Evolutionary conservation across 2,797 vertebrate species (phyloP).

Genomic region (Silurus aristotelis): DNA sequence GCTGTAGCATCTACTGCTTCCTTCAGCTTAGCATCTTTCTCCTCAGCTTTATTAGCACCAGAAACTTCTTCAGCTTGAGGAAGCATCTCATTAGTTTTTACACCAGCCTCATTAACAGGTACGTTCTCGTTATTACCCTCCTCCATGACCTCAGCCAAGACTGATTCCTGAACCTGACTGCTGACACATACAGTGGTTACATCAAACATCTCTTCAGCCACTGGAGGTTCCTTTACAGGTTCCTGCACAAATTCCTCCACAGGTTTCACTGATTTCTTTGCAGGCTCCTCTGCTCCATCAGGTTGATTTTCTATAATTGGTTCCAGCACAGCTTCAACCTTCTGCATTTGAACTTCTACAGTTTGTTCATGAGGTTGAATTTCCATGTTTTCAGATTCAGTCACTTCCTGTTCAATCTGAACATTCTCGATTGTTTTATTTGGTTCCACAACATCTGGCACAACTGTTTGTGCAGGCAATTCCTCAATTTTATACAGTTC

Average conservation of each 20-base stretch:
- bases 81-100: not conserved
- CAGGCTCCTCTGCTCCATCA: not conserved
- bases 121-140: conserved; percentile 10
- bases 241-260: not conserved
- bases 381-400: not conserved
- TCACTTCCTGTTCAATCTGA: not conserved
- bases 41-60: not conserved
- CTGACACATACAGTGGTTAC: not conserved
- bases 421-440: not conserved
- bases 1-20: conserved; percentile 6
- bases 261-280: not conserved
- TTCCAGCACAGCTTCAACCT: not conserved
- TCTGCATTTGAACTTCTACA: not conserved
- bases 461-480: not conserved
- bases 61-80: not conserved
- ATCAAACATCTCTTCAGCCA: not conserved
- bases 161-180: not conserved
- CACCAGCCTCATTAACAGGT: conserved; percentile 4
- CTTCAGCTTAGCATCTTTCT: conserved; percentile 15
- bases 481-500: no score
- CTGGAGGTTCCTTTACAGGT: not conserved
- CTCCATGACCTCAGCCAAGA: not conserved
- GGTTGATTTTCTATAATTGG: not conserved
- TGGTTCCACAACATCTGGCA: conserved; percentile 19
- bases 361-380: conserved; percentile 6